These are phyloP conservation scores for Siphonodentalium dalli DNA, from an alignment of 2,888 invertebrate species.

Conservation along the genomic window DNA sequence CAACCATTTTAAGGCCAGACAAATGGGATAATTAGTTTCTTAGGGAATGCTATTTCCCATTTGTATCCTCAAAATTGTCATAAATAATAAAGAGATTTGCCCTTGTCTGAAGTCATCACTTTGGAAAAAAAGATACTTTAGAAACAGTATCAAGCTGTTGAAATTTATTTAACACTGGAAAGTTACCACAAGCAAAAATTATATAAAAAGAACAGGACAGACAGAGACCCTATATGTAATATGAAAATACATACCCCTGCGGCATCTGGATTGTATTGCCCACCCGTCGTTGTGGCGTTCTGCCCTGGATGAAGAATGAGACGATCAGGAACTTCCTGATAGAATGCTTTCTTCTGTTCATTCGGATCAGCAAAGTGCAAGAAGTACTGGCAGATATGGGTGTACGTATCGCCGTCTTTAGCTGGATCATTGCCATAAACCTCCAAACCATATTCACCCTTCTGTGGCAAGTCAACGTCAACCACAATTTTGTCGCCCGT, in stretches of 20 bases:
- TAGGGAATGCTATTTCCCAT: no score
- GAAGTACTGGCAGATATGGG: constrained; percentile 60
- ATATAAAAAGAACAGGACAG: no score
- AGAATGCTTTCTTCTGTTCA: constrained; percentile 51
- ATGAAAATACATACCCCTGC: constrained; percentile 39
- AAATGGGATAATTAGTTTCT: no score
- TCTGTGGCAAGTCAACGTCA: constrained; percentile 51
- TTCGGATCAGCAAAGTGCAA: constrained; percentile 49
- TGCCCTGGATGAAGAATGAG: constrained; percentile 24
- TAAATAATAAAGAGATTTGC: no score
- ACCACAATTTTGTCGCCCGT: constrained; percentile 51
- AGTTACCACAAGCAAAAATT: no score
- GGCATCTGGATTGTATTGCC: constrained; percentile 36
- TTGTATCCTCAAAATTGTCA: no score
- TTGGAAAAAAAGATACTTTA: no score
- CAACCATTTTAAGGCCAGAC: no score
- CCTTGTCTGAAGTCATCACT: no score
- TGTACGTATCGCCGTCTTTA: constrained; percentile 62
- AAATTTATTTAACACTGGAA: no score
- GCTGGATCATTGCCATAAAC: constrained; percentile 65
- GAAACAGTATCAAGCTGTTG: no score
- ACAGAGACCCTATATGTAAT: no score
- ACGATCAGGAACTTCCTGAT: constrained; percentile 49
- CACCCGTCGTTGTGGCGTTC: constrained; percentile 26
- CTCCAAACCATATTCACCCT: constrained; percentile 64